Evolutionary conservation across 2,888 invertebrate genomes (phyloP), one percentile per base, ranked within the genome.

Genomic region (Lepidocyrtinus sp.): DNA sequence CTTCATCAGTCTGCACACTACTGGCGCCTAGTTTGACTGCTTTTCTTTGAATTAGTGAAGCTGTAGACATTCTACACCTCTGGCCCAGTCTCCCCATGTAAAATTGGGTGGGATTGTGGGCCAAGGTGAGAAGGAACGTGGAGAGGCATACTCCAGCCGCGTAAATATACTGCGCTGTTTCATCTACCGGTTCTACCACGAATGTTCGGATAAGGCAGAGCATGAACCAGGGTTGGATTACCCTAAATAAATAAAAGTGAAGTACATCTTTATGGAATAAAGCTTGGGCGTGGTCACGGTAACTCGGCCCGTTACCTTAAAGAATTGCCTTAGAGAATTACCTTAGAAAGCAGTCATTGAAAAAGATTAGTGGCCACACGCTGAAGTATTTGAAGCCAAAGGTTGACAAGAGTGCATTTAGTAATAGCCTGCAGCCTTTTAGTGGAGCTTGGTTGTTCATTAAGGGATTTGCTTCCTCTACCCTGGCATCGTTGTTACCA

Each of bases 181-280:
- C 61, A 27, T 77, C 61, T 21, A 63, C 50, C 9, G 63, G 22
- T 21, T 70, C 67, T 17, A 21, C 64, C 1, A 72, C 46, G 25
- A 77, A 77, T 0, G 72, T 65, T 59, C 71, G 36, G 5, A 77
- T 64, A 15, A 77, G 46, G 0, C 15, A 15, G 1, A 71, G 61
- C 77, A 77, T 67, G 19, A 65, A 71, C 71, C 55, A 65, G 22
- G 77, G 77, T 22, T 77, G 77, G 15, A 77, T 7, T 21, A 77
- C 77, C 22, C 72, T 77, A 27, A 22, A 26, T 55, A 62, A 2
- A 24, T 19, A 61, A 59, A 25, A 50, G 2, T 64, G 3, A 15
- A 1, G 17, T 15, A n/a, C n/a, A n/a, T n/a, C n/a, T n/a, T n/a
- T n/a, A n/a, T n/a, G n/a, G n/a, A n/a, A n/a, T n/a, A n/a, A n/a